Conservation (phyloP, 2,113 vertebrate genomes). For the Ptilorrhoa leucosticta region DNA sequence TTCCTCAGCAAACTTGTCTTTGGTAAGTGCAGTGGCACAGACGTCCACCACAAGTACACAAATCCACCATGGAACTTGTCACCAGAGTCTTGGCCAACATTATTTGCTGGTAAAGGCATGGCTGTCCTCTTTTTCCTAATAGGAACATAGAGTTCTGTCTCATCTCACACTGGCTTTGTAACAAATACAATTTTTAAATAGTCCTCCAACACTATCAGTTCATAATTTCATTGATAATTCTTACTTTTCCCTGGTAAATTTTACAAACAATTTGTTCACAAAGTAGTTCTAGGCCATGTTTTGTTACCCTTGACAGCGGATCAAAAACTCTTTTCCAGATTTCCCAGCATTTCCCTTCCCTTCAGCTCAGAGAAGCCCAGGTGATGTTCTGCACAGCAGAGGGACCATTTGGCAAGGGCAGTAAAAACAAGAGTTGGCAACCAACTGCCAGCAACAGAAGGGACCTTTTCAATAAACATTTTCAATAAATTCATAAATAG, state of each 20-base stretch:
- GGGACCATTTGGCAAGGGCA: neutral
- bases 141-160: neutral
- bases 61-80: neutral
- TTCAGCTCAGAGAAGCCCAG: neutral
- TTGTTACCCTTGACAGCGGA: neutral
- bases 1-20: neutral
- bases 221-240: neutral
- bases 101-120: neutral
- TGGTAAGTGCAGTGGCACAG: neutral
- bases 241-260: neutral
- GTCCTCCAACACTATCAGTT: neutral
- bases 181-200: neutral
- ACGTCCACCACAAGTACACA: neutral
- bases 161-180: neutral
- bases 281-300: neutral
- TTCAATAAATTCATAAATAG: neutral
- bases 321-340: neutral
- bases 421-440: neutral
- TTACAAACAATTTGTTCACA: neutral
- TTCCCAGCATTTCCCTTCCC: neutral
- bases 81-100: neutral
- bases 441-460: conserved; percentile 13
- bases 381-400: conserved; percentile 11
- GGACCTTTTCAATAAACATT: neutral
- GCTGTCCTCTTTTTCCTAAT: neutral